Evolutionary conservation across 1,140 invertebrate genomes (phyloP).

Genomic region (Magallana gigas): DNA sequence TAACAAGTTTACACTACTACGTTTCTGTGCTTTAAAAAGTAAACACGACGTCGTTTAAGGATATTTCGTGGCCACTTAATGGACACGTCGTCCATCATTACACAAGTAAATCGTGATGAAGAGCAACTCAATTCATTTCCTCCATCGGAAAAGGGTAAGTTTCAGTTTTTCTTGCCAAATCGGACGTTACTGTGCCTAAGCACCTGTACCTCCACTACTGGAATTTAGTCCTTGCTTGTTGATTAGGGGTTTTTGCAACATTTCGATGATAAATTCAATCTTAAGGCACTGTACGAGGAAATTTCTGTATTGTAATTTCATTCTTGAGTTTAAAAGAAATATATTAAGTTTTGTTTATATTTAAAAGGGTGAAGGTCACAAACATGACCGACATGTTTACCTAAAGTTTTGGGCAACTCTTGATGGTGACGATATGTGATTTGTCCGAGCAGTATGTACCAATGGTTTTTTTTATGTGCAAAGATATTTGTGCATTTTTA

Average conservation of each 20-base stretch:
- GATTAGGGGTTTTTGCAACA: background rate
- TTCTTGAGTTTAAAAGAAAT: background rate
- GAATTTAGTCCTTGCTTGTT: background rate
- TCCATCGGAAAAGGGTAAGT: slow-evolving; percentile 91
- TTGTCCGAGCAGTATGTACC: background rate
- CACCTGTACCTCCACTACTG: background rate
- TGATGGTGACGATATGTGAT: background rate
- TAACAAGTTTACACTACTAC: slow-evolving; percentile 62
- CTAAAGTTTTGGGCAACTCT: background rate
- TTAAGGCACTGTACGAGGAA: background rate
- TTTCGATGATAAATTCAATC: background rate
- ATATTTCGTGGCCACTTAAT: slow-evolving; percentile 84
- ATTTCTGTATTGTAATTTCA: background rate
- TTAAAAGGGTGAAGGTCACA: slow-evolving; percentile 26
- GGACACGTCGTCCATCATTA: slow-evolving; percentile 99
- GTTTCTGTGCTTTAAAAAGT: slow-evolving; percentile 47
- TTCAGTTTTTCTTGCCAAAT: slow-evolving; percentile 66
- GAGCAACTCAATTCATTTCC: slow-evolving; percentile 94
- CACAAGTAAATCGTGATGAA: slow-evolving; percentile 97
- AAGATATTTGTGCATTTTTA: background rate
- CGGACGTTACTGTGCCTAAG: slow-evolving; percentile 26
- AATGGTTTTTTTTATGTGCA: background rate
- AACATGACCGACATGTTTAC: slow-evolving; percentile 20
- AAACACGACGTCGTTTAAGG: slow-evolving; percentile 73
- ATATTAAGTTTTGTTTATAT: slow-evolving; percentile 22